Percentiles rank a stretch among this genome's conserved stretches.
Conservation (phyloP, 1,140 invertebrate genomes). For the Lordiphosa stackelbergi region DNA sequence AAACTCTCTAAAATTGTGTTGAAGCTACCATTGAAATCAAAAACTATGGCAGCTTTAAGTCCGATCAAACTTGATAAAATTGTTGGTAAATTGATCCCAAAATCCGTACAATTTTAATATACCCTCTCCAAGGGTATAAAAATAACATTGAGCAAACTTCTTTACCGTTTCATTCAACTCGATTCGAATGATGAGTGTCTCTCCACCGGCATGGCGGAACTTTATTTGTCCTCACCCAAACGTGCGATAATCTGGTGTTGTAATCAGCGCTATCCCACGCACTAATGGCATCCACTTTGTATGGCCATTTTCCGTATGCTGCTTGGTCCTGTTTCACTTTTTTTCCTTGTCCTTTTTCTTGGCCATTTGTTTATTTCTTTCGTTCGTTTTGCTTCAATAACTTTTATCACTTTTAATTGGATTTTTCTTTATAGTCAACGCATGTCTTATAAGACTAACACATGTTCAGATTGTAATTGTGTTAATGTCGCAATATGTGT, state of each 20-base stretch:
- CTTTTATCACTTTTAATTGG: constrained; percentile 76
- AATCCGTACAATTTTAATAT: too few species aligned
- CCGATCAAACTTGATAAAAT: too few species aligned
- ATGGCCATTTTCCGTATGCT: constrained; percentile 38
- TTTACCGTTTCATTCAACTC: constrained; percentile 14
- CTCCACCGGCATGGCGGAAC: neutral
- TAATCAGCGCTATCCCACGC: constrained; percentile 42
- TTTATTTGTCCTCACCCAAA: constrained; percentile 35
- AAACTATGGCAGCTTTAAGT: too few species aligned
- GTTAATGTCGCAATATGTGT: constrained; percentile 45
- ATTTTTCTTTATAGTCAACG: constrained; percentile 73
- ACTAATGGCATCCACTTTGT: constrained; percentile 67
- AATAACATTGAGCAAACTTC: constrained; percentile 31
- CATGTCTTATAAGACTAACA: constrained; percentile 65
- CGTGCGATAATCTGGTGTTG: constrained; percentile 63
- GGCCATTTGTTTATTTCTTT: constrained; percentile 8
- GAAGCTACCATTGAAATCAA: too few species aligned
- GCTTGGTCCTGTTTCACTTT: constrained; percentile 15
- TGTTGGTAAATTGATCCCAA: too few species aligned
- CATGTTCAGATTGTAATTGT: constrained; percentile 69
- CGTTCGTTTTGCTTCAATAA: constrained; percentile 59
- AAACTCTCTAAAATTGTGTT: too few species aligned
- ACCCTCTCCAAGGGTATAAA: too few species aligned
- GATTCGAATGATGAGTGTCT: constrained; percentile 29
- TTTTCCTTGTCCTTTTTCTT: constrained; percentile 3